Percentiles rank a stretch among this genome's conserved stretches.
phyloP scores from a whole-genome alignment of 2,888 invertebrate species.

The Gasteruption jaculator region DNA sequence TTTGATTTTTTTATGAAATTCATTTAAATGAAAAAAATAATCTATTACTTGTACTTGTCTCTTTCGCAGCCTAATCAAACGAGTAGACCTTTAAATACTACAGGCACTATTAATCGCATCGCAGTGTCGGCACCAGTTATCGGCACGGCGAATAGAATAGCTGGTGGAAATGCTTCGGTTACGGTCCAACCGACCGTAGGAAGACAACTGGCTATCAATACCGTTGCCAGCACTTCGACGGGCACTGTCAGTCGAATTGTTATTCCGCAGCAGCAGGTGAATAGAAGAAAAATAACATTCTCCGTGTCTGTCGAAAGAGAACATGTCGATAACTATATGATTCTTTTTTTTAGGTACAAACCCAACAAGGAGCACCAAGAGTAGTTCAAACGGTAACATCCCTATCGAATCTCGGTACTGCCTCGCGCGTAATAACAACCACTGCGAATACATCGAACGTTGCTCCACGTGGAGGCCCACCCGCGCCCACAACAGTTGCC shows the following conservation, averaged over 20 bases:
- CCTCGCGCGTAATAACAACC: slow-evolving; percentile 44
- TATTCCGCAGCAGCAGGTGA: slow-evolving; percentile 44
- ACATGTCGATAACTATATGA: background rate
- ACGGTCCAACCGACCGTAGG: slow-evolving; percentile 42
- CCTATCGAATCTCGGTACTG: slow-evolving; percentile 39
- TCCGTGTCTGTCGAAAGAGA: background rate
- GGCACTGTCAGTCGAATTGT: slow-evolving; percentile 45
- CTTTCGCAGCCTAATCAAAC: slow-evolving; percentile 38
- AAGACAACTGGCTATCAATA: slow-evolving; percentile 43
- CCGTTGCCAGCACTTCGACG: slow-evolving; percentile 33
- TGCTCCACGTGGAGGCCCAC: slow-evolving; percentile 38
- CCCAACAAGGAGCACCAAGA: slow-evolving; percentile 36
- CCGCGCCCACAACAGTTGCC: slow-evolving; percentile 40
- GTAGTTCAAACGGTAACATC: slow-evolving; percentile 47
- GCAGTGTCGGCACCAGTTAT: slow-evolving; percentile 43
- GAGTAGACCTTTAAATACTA: slow-evolving; percentile 35
- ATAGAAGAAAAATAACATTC: slow-evolving; percentile 2
- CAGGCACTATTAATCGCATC: slow-evolving; percentile 42
- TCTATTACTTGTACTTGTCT: slow-evolving; percentile 6
- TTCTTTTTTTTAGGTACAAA: slow-evolving; percentile 26
- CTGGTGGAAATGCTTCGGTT: slow-evolving; percentile 37
- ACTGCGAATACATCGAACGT: slow-evolving; percentile 40
- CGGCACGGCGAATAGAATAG: slow-evolving; percentile 41
- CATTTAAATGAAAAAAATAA: background rate
- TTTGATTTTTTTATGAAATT: background rate